Evolutionary conservation across 1,140 invertebrate genomes (phyloP), one percentile per base, ranked within the genome.

Genomic region (Stegodyphus dumicola): DNA sequence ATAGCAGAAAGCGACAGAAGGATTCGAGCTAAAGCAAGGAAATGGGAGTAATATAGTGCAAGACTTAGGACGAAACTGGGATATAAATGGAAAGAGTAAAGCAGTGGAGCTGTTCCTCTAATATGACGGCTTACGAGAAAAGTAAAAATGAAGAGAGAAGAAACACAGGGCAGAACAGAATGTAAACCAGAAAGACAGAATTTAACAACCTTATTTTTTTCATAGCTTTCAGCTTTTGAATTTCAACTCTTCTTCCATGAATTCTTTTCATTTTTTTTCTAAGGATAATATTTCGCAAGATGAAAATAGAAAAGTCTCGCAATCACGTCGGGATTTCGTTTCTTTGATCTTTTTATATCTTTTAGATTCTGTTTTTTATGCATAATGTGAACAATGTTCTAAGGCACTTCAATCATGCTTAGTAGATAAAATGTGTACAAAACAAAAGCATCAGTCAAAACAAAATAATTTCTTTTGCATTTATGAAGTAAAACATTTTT

Each of bases 101-200:
- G 51, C 51, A 73, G 49, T 33, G 69, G 52, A 33, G 33, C 13
- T 18, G 74, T 48, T 13, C 49, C 60, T 79, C 77, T 80, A 80
- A 80, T 80, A 80, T 80, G 52, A n/a, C 48, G 53, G 53, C 78
- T 80, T 71, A 67, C 76, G 51, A 67, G 76, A 53, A 54, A 80
- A 71, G 52, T 18, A 54, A 80, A 80, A 80, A 71, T 71, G 67
- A 53, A 80, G 71, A 71, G 70, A 52, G 52, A 13, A 6, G 69
- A 80, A 73, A 80, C 67, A 64, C 33, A 53, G 11, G 18, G 17
- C 17, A 73, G 64, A 60, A 48, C 52, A 53, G 54, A 71, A 70
- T 76, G 33, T 60, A 73, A 73, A 80, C 56, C 67, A 33, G 67
- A 54, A 17, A 71, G 54, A 53, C 66, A 15, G 13, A 80, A 33